Conservation (phyloP, 1,140 invertebrate species). For the Drosophila malerkotliana region DNA sequence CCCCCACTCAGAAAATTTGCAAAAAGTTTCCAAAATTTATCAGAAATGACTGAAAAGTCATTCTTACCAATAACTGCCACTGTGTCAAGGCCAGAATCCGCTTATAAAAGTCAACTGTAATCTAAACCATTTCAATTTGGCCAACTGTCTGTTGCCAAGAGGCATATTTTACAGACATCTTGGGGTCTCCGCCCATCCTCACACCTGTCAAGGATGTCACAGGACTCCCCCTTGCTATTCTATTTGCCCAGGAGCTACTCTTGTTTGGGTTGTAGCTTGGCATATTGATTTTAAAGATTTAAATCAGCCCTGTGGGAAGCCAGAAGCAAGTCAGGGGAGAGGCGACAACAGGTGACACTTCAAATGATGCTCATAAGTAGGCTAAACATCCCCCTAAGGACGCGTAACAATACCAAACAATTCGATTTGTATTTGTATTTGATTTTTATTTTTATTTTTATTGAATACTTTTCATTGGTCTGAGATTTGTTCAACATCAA, state of each 20-base stretch:
- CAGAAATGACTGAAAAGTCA: too few species aligned
- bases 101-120: slow-evolving; percentile 60
- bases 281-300: slow-evolving; percentile 81
- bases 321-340: slow-evolving; percentile 16
- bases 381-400: slow-evolving; percentile 43
- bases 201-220: slow-evolving; percentile 32
- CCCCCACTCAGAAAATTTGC: too few species aligned
- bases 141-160: slow-evolving; percentile 64
- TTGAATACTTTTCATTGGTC: slow-evolving; percentile 1
- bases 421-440: slow-evolving; percentile 63
- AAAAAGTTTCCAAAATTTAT: too few species aligned
- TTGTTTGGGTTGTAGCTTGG: slow-evolving; percentile 47
- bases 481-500: slow-evolving; percentile 53
- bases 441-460: slow-evolving; percentile 45
- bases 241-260: slow-evolving; percentile 49
- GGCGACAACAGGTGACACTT: slow-evolving; percentile 66
- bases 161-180: slow-evolving; percentile 37
- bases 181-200: slow-evolving; percentile 32
- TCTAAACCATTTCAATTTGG: slow-evolving; percentile 76
- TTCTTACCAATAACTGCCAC: not conserved
- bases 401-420: not conserved
- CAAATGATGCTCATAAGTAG: slow-evolving; percentile 62
- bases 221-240: slow-evolving; percentile 8
- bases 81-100: slow-evolving; percentile 13
- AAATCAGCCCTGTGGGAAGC: slow-evolving; percentile 26